Conservation (phyloP, 2,888 invertebrate genomes). For the Azorinus chamasolen region DNA sequence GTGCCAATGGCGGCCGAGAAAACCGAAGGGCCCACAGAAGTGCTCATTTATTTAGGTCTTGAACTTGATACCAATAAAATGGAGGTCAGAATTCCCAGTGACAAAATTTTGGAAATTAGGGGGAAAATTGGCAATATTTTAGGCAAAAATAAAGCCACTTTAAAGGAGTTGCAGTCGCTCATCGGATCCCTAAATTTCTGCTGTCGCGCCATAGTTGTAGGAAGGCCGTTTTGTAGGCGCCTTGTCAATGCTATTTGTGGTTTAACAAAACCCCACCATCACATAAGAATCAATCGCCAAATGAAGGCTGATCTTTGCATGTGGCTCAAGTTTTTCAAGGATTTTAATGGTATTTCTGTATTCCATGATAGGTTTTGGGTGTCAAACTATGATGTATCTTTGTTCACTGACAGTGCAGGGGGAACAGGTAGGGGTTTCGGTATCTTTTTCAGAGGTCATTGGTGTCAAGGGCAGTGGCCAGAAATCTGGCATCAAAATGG, state of each 20-base stretch:
- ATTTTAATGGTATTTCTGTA: constrained; percentile 32
- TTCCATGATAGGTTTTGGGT: constrained; percentile 40
- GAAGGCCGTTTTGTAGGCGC: constrained; percentile 39
- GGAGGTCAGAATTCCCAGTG: constrained; percentile 14
- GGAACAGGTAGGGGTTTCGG: constrained; percentile 25
- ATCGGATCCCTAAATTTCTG: constrained; percentile 34
- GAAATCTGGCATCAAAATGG: constrained; percentile 11
- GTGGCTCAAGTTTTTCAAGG: constrained; percentile 37
- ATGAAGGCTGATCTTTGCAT: constrained; percentile 22
- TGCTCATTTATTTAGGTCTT: constrained; percentile 24
- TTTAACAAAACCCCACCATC: constrained; percentile 31
- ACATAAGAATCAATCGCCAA: constrained; percentile 14
- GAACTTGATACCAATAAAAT: constrained; percentile 19
- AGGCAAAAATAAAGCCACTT: constrained; percentile 11
- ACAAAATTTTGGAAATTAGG: constrained; percentile 11
- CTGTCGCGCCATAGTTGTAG: constrained; percentile 30
- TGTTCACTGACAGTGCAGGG: constrained; percentile 45
- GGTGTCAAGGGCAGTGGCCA: constrained; percentile 17
- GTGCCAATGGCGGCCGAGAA: constrained; percentile 29
- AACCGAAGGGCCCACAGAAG: constrained; percentile 16
- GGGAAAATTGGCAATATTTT: constrained; percentile 3
- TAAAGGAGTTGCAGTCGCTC: constrained; percentile 34
- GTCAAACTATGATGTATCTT: constrained; percentile 28
- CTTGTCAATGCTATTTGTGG: constrained; percentile 36
- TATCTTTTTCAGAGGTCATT: constrained; percentile 19